Evolutionary conservation across 2,113 vertebrate species (phyloP).

Genomic region (Colaptes auratus): DNA sequence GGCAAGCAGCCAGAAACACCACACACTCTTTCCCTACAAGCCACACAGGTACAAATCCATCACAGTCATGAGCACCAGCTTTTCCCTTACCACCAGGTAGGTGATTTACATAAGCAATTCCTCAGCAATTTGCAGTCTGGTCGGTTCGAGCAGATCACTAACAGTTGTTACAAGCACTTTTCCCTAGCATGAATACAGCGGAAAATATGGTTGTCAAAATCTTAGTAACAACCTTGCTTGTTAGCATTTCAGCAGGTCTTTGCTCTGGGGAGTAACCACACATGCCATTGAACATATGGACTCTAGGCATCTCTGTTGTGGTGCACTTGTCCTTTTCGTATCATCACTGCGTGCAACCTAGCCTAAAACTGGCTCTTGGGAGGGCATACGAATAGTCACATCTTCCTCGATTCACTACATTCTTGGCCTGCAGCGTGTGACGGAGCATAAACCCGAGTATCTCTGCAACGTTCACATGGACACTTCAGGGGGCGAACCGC

Average conservation of each 20-base stretch:
- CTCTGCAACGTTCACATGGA: neutral
- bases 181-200: neutral
- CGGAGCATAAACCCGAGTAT: neutral
- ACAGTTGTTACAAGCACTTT: neutral
- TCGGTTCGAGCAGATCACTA: neutral
- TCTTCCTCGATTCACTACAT: slow-evolving; percentile 31
- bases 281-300: neutral
- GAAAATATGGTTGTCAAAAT: neutral
- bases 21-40: neutral
- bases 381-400: neutral
- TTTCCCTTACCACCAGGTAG: neutral
- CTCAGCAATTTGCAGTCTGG: neutral
- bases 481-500: neutral
- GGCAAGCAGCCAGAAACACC: slow-evolving; percentile 2
- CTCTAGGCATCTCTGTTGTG: neutral
- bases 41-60: neutral
- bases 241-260: neutral
- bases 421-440: slow-evolving; percentile 35
- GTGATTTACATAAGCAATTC: neutral
- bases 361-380: neutral
- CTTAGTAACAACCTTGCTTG: neutral
- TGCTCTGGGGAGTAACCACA: neutral
- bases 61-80: neutral
- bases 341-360: neutral
- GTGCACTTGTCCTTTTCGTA: neutral